A percentile compares a stretch with the other conserved stretches of the same genome.
Conservation (phyloP, 2,888 invertebrate species). For the Phania funesta region DNA sequence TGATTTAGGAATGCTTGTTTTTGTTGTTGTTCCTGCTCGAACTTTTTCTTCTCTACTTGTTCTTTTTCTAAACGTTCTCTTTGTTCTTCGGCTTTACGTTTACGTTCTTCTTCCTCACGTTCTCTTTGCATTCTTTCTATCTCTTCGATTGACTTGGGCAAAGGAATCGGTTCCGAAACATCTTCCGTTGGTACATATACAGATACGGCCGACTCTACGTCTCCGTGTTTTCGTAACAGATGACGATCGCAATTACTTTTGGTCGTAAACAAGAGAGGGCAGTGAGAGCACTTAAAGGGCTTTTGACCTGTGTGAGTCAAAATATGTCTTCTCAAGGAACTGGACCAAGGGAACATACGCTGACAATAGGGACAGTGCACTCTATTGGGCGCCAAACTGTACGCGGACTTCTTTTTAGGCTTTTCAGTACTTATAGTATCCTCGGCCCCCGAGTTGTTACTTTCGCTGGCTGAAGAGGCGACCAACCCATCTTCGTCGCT, state of each 20-base stretch:
- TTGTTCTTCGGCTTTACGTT: slow-evolving; percentile 73
- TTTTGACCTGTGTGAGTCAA: slow-evolving; percentile 97
- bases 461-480: slow-evolving; percentile 90
- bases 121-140: slow-evolving; percentile 77
- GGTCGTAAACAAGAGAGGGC: slow-evolving; percentile 95
- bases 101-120: slow-evolving; percentile 72
- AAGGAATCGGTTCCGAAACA: slow-evolving; percentile 79
- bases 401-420: slow-evolving; percentile 94
- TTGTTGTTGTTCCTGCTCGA: slow-evolving; percentile 71
- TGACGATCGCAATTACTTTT: slow-evolving; percentile 99
- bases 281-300: slow-evolving; percentile 96
- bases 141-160: slow-evolving; percentile 78
- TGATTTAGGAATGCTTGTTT: slow-evolving; percentile 74
- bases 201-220: slow-evolving; percentile 80
- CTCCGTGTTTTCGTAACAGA: slow-evolving; percentile 91
- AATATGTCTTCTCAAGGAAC: slow-evolving; percentile 95
- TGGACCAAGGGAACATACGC: slow-evolving; percentile 97
- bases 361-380: slow-evolving; percentile 96
- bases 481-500: slow-evolving; percentile 88
- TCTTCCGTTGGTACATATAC: slow-evolving; percentile 81
- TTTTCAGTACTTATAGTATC: slow-evolving; percentile 81
- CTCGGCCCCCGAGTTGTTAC: slow-evolving; percentile 91
- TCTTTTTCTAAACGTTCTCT: slow-evolving; percentile 72
- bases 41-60: slow-evolving; percentile 68
- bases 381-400: slow-evolving; percentile 96